phyloP scores from a whole-genome alignment of 2,888 invertebrate species.

The Meta bourneti region DNA sequence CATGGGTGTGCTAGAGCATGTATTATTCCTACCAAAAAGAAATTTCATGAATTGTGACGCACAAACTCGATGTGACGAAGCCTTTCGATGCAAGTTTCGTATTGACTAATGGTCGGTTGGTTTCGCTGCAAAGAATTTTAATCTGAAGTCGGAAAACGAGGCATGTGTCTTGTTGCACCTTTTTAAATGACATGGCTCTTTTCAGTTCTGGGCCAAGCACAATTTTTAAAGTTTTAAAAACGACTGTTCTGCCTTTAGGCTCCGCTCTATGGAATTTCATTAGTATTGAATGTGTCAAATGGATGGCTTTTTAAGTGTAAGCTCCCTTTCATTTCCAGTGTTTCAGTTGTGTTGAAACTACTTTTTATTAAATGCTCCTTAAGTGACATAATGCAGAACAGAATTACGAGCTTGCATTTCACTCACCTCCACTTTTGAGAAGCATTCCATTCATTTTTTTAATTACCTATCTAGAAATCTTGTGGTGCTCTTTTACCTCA shows the following conservation, averaged over 20 bases:
- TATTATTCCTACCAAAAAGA: constrained; percentile 63
- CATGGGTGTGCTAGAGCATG: constrained; percentile 70
- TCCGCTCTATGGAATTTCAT: no score
- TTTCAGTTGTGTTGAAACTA: no score
- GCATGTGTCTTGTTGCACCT: constrained; percentile 48
- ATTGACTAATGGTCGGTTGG: background rate
- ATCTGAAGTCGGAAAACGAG: constrained; percentile 43
- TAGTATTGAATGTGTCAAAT: background rate
- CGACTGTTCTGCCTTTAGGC: background rate
- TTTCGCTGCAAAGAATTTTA: constrained; percentile 27
- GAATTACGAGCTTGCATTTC: no score
- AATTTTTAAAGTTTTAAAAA: constrained; percentile 64
- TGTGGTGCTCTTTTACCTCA: no score
- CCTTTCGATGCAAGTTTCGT: background rate
- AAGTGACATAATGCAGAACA: no score
- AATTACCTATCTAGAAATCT: no score
- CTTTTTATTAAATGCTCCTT: no score
- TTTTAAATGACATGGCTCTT: constrained; percentile 69
- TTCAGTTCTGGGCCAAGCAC: constrained; percentile 66
- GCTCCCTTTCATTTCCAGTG: no score
- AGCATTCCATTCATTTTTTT: no score
- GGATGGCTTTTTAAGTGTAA: background rate
- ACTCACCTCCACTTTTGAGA: no score
- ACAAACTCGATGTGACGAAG: constrained; percentile 32
- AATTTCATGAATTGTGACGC: constrained; percentile 65